These are phyloP conservation scores for Rhynchonema sp. DNA, from an alignment of 2,888 invertebrate species.

Conservation along the genomic window DNA sequence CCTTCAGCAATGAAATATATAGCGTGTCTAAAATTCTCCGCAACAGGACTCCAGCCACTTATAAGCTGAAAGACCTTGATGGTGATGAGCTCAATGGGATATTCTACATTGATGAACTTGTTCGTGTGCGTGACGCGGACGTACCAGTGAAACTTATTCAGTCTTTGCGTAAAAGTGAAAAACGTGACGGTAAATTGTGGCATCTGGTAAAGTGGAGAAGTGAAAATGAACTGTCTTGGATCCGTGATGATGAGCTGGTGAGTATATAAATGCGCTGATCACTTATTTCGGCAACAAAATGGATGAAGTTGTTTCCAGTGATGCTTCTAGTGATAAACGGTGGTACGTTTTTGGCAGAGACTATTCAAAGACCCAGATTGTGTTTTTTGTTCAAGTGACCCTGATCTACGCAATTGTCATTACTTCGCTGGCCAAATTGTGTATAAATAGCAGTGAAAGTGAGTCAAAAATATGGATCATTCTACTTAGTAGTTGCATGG, in stretches of 20 bases:
- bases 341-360: background rate
- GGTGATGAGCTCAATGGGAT: constrained; percentile 1
- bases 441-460: background rate
- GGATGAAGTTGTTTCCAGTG: no score
- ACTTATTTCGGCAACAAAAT: background rate
- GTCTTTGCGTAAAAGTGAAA: background rate
- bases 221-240: background rate
- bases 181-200: background rate
- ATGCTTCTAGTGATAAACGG: background rate
- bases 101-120: constrained; percentile 1
- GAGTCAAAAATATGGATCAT: background rate
- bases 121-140: background rate
- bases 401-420: background rate
- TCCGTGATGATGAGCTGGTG: background rate
- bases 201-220: background rate
- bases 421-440: background rate
- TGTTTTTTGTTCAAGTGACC: background rate
- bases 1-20: background rate
- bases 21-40: background rate
- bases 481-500: background rate
- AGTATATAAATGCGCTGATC: background rate
- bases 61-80: background rate
- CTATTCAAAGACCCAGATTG: background rate
- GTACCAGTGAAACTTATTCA: background rate
- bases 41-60: background rate